phyloP scores from a whole-genome alignment of 2,888 invertebrate genomes.

The Drosophila prolongata region DNA sequence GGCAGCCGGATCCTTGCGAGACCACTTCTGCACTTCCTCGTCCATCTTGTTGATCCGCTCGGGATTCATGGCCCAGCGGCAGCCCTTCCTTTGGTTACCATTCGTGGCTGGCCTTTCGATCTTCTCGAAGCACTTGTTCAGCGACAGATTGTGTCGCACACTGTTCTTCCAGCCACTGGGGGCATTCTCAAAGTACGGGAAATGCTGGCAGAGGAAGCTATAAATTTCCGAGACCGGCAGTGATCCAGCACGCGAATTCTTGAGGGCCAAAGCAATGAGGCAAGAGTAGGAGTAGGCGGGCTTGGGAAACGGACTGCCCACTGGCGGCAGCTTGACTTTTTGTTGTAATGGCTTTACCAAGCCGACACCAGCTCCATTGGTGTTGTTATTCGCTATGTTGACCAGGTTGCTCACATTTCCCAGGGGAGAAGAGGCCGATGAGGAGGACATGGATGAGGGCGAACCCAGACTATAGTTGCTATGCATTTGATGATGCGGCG shows the following conservation, averaged over 20 bases:
- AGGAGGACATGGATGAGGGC: conserved; percentile 55
- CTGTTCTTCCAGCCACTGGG: conserved; percentile 99
- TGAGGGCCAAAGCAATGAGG: conserved; percentile 98
- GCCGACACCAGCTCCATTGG: conserved; percentile 10
- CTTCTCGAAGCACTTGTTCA: conserved; percentile 99
- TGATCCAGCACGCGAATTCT: conserved; percentile 97
- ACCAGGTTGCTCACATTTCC: conserved; percentile 46
- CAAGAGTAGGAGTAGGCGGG: conserved; percentile 99
- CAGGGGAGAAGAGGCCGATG: conserved; percentile 52
- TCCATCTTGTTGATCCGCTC: conserved; percentile 98
- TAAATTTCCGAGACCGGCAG: conserved; percentile 99
- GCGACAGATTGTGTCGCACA: conserved; percentile 97
- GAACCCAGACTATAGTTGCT: conserved; percentile 53
- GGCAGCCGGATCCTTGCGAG: conserved; percentile 96
- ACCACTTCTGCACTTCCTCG: conserved; percentile 99
- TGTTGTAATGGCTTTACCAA: conserved; percentile 76
- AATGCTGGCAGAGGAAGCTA: conserved; percentile 99
- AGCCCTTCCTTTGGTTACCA: conserved; percentile 93
- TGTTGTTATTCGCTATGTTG: conserved; percentile 49
- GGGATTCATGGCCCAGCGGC: conserved; percentile 98
- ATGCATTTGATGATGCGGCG: conserved; percentile 72
- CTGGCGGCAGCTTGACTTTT: conserved; percentile 69
- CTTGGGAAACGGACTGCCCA: conserved; percentile 90
- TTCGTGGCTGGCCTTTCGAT: conserved; percentile 97
- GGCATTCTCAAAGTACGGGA: conserved; percentile 99